Evolutionary conservation across 64 coral and sea anemone genomes (phyloP), one percentile per base, ranked within the genome.

Genomic region (Actinia equina): DNA sequence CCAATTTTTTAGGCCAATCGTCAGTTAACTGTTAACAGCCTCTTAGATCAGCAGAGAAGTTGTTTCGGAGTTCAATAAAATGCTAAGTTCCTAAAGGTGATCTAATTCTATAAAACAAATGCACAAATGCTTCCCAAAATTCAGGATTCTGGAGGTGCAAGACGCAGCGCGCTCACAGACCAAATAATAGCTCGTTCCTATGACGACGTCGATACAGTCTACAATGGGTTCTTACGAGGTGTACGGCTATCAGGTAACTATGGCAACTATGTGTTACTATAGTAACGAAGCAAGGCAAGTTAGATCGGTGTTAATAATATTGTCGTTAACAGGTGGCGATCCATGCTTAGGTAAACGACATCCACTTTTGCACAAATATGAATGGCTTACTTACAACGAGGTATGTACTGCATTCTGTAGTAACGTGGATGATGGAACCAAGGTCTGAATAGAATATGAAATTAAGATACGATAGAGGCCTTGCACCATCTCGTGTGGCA

Each of bases 151-250:
- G 79, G 62, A 43, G 91, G 91, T 6, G 91, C 94, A 0, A 82
- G 94, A 56, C 77, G 91, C 44, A 88, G 42, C 17, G 88, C 87
- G 7, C 65, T 70, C 22, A 67, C 94, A 16, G 43, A 61, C n/a
- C 61, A 93, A 57, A 53, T 59, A 27, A 62, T 93, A 6, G 82
- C 84, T 2, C 64, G 88, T 5, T 44, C 80, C 70, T 90, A 61
- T 59, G 91, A 89, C 80, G 94, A 96, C 56, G 91, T 93, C 15
- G 89, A 69, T 30, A 96, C 94, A 2, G 94, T 93, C 18, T 96
- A 96, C 19, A 91, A 96, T 52, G 84, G 44, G 15, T 96, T 96
- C 30, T 62, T 96, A 18, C 88, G 91, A 44, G 94, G 94, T 57
- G 64, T 85, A 4, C 89, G 86, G 26, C n/a, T 96, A 41, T 79